These are phyloP conservation scores for Stramonita haemastoma DNA, from an alignment of 2,888 invertebrate species.

Conservation along the genomic window DNA sequence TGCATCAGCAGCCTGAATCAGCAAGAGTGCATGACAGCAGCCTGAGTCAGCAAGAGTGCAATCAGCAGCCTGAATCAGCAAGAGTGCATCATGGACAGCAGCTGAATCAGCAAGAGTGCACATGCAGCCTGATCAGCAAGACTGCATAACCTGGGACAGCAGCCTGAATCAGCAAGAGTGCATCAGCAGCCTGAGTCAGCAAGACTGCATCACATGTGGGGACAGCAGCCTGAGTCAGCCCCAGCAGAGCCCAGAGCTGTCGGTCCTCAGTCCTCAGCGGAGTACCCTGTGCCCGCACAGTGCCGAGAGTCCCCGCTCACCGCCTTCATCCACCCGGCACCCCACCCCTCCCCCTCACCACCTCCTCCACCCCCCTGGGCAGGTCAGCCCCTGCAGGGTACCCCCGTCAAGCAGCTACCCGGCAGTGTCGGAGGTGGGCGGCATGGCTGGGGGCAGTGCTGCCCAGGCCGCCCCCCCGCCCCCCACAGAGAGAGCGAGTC, in stretches of 20 bases:
- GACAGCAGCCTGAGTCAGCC: too few species aligned
- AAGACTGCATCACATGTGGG: too few species aligned
- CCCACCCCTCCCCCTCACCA: too few species aligned
- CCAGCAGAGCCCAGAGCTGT: too few species aligned
- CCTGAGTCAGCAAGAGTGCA: neutral
- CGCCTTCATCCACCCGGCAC: too few species aligned
- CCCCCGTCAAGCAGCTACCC: neutral
- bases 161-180: neutral
- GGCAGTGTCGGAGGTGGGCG: neutral
- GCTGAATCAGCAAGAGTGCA: neutral
- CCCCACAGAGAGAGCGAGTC: neutral
- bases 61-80: constrained; percentile 13
- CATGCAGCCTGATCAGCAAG: neutral
- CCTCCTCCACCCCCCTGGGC: neutral
- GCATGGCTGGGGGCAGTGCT: neutral
- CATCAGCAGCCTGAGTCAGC: neutral
- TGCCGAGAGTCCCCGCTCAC: too few species aligned
- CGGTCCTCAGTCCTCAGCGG: too few species aligned
- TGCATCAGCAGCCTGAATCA: constrained; percentile 20
- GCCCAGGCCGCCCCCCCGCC: neutral
- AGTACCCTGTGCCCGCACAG: too few species aligned
- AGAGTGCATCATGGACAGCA: neutral
- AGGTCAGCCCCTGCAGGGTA: neutral
- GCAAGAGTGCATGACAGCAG: neutral
- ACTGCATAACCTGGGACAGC: neutral